A percentile compares a stretch with the other conserved stretches of the same genome.
Conservation (phyloP, 2,888 invertebrate species). For the Cabera pusaria region DNA sequence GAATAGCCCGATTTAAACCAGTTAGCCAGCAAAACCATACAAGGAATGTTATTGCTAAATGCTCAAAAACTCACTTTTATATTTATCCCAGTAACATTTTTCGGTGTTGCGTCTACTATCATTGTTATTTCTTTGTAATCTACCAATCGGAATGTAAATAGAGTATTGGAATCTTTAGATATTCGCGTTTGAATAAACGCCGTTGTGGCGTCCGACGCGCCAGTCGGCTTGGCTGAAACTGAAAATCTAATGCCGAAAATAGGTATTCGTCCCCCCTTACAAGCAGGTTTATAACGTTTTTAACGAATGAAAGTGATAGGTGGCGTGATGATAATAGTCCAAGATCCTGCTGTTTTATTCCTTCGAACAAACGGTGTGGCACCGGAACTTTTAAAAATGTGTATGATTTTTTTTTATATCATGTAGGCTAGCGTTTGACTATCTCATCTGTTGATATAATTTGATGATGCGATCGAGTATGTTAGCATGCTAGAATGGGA, state of each 20-base stretch:
- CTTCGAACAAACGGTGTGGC: no score
- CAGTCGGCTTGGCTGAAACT: conserved; percentile 69
- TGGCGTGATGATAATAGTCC: conserved; percentile 33
- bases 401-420: no score
- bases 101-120: conserved; percentile 57
- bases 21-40: conserved; percentile 16
- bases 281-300: conserved; percentile 12
- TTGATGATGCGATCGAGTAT: no score
- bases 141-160: no score
- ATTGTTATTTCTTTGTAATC: no score
- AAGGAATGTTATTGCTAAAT: conserved; percentile 2
- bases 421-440: no score
- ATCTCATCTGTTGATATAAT: no score
- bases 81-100: conserved; percentile 67
- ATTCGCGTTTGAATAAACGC: conserved; percentile 33
- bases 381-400: no score
- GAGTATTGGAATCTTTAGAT: no score
- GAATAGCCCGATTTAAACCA: conserved; percentile 20
- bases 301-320: conserved; percentile 15
- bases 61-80: conserved; percentile 66
- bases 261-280: conserved; percentile 62
- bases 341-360: conserved; percentile 24
- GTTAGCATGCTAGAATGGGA: no score
- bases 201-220: conserved; percentile 62
- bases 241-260: conserved; percentile 76